These are phyloP conservation scores for Origma solitaria DNA, from an alignment of 2,113 vertebrate genomes.

Conservation along the genomic window DNA sequence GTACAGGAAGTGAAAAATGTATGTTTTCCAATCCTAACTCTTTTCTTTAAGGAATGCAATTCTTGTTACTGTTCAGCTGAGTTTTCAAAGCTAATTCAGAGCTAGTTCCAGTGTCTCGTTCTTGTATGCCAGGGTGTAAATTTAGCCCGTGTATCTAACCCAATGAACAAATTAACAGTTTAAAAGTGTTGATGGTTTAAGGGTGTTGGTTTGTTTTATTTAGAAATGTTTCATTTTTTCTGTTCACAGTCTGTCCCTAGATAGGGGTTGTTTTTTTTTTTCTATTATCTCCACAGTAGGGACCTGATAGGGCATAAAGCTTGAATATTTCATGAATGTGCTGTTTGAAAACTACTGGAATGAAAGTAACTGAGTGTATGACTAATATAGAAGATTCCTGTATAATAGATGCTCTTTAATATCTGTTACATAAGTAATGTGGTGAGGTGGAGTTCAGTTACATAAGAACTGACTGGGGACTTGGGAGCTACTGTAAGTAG, in stretches of 20 bases:
- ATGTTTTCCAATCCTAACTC: not conserved
- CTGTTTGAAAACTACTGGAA: not conserved
- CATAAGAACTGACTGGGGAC: not conserved
- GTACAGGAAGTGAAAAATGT: not conserved
- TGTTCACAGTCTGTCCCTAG: not conserved
- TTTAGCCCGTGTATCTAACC: not conserved
- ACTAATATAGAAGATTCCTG: not conserved
- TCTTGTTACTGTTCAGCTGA: not conserved
- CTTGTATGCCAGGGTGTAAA: not conserved
- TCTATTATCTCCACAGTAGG: not conserved
- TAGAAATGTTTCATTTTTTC: not conserved
- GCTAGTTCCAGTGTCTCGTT: not conserved
- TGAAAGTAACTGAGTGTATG: not conserved
- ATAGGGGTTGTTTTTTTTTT: not conserved
- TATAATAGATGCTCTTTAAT: slow-evolving; percentile 12
- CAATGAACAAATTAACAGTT: not conserved
- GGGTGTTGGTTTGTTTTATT: not conserved
- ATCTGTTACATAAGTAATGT: not conserved
- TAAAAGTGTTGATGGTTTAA: not conserved
- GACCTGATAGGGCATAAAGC: not conserved
- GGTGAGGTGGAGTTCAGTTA: slow-evolving; percentile 9
- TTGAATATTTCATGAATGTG: not conserved
- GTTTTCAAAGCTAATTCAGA: not conserved
- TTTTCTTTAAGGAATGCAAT: not conserved
- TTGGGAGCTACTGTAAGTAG: not conserved